Evolutionary conservation across 2,113 vertebrate genomes (phyloP).

Genomic region (Rhinogobius similis): DNA sequence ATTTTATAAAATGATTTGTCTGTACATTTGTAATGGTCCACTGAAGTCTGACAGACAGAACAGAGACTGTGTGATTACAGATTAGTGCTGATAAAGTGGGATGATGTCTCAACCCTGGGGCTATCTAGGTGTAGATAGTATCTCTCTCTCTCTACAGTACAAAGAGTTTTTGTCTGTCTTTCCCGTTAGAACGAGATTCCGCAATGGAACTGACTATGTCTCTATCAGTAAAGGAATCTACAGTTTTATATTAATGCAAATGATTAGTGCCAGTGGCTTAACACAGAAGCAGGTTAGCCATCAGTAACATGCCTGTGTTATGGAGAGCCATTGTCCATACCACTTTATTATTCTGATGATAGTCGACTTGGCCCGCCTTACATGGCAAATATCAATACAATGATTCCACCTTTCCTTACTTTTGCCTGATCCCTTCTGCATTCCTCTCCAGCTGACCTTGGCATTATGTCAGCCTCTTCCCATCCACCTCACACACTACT

Average conservation of each 20-base stretch:
- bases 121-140: conserved; percentile 48
- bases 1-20: neutral
- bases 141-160: conserved; percentile 39
- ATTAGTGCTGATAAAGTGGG: conserved; percentile 62
- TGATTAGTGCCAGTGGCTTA: no score
- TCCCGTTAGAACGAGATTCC: conserved; percentile 39
- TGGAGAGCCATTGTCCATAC: conserved; percentile 53
- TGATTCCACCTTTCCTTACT: conserved; percentile 64
- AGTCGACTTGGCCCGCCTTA: conserved; percentile 51
- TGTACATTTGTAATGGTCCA: conserved; percentile 25
- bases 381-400: conserved; percentile 63
- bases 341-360: conserved; percentile 64
- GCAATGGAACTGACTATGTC: conserved; percentile 1
- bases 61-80: conserved; percentile 48
- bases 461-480: conserved; percentile 56
- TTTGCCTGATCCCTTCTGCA: conserved; percentile 57
- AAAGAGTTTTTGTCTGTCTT: conserved; percentile 37
- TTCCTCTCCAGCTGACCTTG: conserved; percentile 69
- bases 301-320: conserved; percentile 23
- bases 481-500: conserved; percentile 31
- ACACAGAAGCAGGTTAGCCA: conserved; percentile 55
- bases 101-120: conserved; percentile 53
- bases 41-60: conserved; percentile 12
- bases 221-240: conserved; percentile 1
- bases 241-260: neutral